Base-by-base conservation (phyloP, 2,797 vertebrate species). In the Erpetoichthys calabaricus region DNA sequence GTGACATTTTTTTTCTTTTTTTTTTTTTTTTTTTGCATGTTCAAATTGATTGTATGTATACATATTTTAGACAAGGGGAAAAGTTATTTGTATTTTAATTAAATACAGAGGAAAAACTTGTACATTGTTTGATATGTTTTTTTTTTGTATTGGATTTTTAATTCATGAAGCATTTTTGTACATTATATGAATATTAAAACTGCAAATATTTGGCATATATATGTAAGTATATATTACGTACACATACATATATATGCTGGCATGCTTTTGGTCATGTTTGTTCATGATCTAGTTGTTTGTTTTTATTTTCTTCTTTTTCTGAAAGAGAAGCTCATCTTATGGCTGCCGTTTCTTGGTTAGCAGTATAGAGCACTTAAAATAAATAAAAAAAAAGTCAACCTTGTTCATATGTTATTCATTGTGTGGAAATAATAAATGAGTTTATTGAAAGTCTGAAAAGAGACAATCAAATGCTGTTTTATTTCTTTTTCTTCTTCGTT, bases 111-210 rank as follows among this genome's bases (percentile, higher is more conserved):
- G 87, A 89, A 88, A 76, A 89, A 90, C 89, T 94, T 97, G 91
- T 94, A 97, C 90, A 98, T 97, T 91, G 91, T 97, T 97, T 95
- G 89, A 97, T 97, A 97, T 92, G 89, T 94, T 96, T 93, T 86
- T 87, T 58, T 87, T 94, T 97, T 97, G 89, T 94, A 97, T 94
- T 91, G 87, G 84, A 92, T 98, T 98, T 98, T 97, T 96, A 97
- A 98, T 96, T 98, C 94, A 97, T 96, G 89, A 94, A 91, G 91
- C 92, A 94, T 96, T 98, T 97, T 98, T 98, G 93, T 98, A 98
- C 90, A 98, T 98, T 97, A 82, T 86, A 88, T 85, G 81, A 83
- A 86, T 85, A 88, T 85, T 77, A 83, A 80, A 81, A 79, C 76
- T 83, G 86, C 84, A 86, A 86, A 86, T 86, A 86, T 85, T 84